Evolutionary conservation across 2,797 vertebrate genomes (phyloP).

Genomic region (Propithecus deckenii): DNA sequence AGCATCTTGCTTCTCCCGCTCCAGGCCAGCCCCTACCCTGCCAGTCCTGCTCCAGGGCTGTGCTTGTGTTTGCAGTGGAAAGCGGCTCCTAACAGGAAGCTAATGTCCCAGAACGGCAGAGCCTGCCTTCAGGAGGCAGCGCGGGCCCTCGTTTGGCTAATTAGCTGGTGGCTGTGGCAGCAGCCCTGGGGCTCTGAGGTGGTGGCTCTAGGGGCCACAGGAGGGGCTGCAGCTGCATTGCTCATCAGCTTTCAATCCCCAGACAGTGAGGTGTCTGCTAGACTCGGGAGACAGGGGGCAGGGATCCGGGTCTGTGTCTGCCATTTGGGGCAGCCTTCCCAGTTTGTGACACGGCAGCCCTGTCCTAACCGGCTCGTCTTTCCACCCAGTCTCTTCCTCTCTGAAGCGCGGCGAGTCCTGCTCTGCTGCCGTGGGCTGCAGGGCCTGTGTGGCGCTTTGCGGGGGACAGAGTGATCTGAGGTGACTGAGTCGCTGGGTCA

Average conservation of each 20-base stretch:
- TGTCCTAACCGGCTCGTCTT: background rate
- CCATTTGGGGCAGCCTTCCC: background rate
- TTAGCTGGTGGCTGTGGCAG: conserved; percentile 13
- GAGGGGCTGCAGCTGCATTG: conserved; percentile 53
- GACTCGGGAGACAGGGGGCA: conserved; percentile 60
- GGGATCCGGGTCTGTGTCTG: background rate
- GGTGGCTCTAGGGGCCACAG: conserved; percentile 33
- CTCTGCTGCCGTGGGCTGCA: background rate
- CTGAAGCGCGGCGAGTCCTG: background rate
- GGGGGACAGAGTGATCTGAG: too few species aligned
- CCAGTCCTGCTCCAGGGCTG: fast-evolving
- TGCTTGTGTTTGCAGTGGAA: conserved; percentile 52
- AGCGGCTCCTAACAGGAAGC: conserved; percentile 53
- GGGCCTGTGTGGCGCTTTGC: background rate
- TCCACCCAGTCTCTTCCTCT: background rate
- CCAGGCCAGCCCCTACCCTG: background rate
- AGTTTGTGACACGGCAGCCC: background rate
- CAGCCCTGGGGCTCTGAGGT: background rate
- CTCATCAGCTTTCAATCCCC: conserved; percentile 74
- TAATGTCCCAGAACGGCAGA: conserved; percentile 71
- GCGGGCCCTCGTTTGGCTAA: conserved; percentile 6
- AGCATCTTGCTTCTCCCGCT: background rate
- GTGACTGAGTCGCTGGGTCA: background rate
- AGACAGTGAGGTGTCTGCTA: conserved; percentile 60
- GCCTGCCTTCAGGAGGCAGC: background rate